Evolutionary conservation across 2,797 vertebrate genomes (phyloP).

Genomic region (Pampus argenteus): DNA sequence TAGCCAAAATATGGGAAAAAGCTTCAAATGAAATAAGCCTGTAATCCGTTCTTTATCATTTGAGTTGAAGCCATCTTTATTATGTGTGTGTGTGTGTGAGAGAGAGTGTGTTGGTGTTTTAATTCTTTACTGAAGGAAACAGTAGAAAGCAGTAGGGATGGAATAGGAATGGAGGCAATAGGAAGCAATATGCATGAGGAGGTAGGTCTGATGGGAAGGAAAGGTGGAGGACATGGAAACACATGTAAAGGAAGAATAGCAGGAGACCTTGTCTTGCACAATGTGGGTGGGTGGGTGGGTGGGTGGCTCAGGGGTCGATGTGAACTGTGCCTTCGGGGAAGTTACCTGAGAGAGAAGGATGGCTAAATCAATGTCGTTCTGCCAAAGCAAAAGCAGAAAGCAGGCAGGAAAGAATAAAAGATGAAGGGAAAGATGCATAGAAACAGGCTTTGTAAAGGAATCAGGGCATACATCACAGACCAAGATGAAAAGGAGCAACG

Average conservation of each 20-base stretch:
- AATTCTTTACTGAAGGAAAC: constrained; percentile 28
- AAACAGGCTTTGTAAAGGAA: constrained; percentile 30
- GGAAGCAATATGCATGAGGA: constrained; percentile 16
- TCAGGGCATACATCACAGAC: constrained; percentile 20
- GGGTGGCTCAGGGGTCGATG: constrained; percentile 17
- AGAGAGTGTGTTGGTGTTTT: constrained; percentile 20
- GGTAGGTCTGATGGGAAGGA: background rate
- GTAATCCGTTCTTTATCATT: constrained; percentile 73
- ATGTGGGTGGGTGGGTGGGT: constrained; percentile 25
- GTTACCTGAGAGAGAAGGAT: constrained; percentile 44
- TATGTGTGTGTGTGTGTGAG: constrained; percentile 8
- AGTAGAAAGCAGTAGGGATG: no score
- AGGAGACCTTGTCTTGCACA: constrained; percentile 18
- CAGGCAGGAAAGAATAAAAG: constrained; percentile 18
- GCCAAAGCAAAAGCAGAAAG: constrained; percentile 33
- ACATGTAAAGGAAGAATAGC: background rate
- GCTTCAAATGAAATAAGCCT: constrained; percentile 76
- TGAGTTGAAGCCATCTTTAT: constrained; percentile 66
- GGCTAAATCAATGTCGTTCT: constrained; percentile 38
- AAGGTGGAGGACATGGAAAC: constrained; percentile 21
- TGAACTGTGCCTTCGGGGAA: constrained; percentile 41
- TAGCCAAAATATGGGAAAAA: constrained; percentile 69
- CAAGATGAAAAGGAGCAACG: constrained; percentile 26
- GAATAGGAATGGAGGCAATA: no score
- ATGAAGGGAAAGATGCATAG: constrained; percentile 13